A percentile compares a stretch with the other conserved stretches of the same genome.
Conservation (phyloP, 1,140 invertebrate genomes). For the Drosophila rhopaloa region DNA sequence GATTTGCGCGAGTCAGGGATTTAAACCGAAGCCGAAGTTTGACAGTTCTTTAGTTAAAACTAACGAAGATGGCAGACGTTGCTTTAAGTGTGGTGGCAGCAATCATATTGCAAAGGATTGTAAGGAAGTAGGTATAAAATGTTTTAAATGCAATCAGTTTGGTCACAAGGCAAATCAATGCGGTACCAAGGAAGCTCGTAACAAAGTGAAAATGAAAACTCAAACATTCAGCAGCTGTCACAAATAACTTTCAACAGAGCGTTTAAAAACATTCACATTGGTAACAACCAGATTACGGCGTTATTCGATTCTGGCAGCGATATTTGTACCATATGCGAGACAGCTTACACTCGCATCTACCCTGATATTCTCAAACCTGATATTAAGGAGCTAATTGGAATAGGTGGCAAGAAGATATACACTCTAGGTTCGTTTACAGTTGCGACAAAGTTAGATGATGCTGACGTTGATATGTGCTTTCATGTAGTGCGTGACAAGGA, state of each 20-base stretch:
- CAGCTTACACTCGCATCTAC: neutral
- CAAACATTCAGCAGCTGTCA: neutral
- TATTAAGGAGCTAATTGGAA: neutral
- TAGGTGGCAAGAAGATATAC: neutral
- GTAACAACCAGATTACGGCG: neutral
- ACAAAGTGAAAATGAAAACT: neutral
- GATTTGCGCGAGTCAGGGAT: neutral
- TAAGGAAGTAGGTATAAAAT: constrained; percentile 3
- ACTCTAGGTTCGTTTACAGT: neutral
- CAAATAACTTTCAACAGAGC: neutral
- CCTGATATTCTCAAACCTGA: neutral
- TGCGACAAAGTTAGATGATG: too few relatives aligned
- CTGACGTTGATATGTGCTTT: too few relatives aligned
- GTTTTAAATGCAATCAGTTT: constrained; percentile 1
- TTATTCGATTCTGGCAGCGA: neutral
- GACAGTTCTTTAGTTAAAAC: neutral
- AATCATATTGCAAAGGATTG: too few relatives aligned
- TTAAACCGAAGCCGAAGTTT: neutral
- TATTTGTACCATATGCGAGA: neutral
- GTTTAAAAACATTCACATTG: neutral
- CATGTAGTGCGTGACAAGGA: too few relatives aligned
- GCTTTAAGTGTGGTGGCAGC: neutral
- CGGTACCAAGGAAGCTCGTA: neutral
- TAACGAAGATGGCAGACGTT: neutral
- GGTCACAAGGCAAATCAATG: constrained; percentile 1